Conservation (phyloP, 1,140 invertebrate genomes). For the Zaprionus kolodkinae region DNA sequence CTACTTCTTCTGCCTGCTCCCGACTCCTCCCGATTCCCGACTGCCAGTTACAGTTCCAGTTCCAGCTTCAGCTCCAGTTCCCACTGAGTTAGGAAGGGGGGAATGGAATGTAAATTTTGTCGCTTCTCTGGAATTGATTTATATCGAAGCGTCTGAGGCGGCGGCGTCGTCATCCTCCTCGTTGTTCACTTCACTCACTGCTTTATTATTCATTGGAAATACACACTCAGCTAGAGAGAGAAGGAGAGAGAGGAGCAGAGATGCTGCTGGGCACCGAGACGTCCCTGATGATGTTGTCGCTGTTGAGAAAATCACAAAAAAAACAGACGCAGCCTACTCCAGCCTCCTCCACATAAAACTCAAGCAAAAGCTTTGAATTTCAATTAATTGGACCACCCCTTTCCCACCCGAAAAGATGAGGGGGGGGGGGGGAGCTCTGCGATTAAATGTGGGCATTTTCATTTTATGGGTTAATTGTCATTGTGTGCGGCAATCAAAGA, state of each 20-base stretch:
- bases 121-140: constrained; percentile 80
- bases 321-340: constrained; percentile 15
- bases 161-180: not conserved
- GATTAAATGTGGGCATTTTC: constrained; percentile 76
- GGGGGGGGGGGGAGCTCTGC: constrained; percentile 3
- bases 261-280: constrained; percentile 24
- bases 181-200: constrained; percentile 62
- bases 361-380: constrained; percentile 75
- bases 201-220: constrained; percentile 81
- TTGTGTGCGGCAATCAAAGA: constrained; percentile 72
- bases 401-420: not conserved
- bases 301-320: constrained; percentile 10
- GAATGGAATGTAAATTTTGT: constrained; percentile 75
- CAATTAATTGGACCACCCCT: constrained; percentile 68
- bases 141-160: constrained; percentile 54
- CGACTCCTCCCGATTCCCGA: not conserved
- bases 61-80: not conserved
- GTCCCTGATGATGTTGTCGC: constrained; percentile 13
- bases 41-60: constrained; percentile 9
- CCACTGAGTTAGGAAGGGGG: constrained; percentile 10
- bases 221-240: constrained; percentile 3
- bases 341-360: constrained; percentile 54
- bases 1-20: constrained; percentile 6
- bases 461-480: constrained; percentile 81
- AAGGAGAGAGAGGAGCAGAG: constrained; percentile 3